Conservation (phyloP, 2,797 vertebrate species). For the Sebastolobus altivelis region DNA sequence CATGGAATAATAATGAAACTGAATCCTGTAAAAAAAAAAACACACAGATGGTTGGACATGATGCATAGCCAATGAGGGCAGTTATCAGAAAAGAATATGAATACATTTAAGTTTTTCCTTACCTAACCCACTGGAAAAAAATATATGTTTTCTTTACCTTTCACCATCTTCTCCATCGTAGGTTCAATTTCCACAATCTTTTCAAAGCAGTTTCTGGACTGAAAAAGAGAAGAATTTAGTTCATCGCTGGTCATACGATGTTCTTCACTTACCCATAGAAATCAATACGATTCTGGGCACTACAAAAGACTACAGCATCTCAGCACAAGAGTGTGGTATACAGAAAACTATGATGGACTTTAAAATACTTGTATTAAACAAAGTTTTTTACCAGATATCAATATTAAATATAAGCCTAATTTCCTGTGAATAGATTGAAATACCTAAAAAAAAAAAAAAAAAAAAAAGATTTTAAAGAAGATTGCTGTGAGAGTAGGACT, state of each 20-base stretch:
- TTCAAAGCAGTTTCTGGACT: constrained; percentile 90
- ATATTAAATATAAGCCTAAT: constrained; percentile 17
- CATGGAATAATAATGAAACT: neutral
- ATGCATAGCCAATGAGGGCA: neutral
- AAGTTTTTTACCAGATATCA: neutral
- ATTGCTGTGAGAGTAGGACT: neutral
- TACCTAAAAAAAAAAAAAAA: neutral
- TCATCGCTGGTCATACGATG: constrained; percentile 24
- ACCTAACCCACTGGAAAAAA: neutral
- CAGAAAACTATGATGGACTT: constrained; percentile 5
- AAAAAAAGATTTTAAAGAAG: neutral
- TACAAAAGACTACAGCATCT: constrained; percentile 6
- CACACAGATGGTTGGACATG: neutral
- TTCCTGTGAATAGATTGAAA: neutral
- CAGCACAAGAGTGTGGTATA: neutral
- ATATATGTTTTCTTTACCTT: constrained; percentile 82
- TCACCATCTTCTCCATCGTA: constrained; percentile 80
- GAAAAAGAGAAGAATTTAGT: constrained; percentile 42
- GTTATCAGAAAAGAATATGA: neutral
- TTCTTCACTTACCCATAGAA: constrained; percentile 7
- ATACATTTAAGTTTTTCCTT: neutral
- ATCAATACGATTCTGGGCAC: constrained; percentile 3
- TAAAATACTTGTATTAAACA: neutral
- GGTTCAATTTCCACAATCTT: constrained; percentile 88
- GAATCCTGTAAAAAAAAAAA: neutral